phyloP scores from a whole-genome alignment of 2,888 invertebrate species.

The Phaonia tiefii region DNA sequence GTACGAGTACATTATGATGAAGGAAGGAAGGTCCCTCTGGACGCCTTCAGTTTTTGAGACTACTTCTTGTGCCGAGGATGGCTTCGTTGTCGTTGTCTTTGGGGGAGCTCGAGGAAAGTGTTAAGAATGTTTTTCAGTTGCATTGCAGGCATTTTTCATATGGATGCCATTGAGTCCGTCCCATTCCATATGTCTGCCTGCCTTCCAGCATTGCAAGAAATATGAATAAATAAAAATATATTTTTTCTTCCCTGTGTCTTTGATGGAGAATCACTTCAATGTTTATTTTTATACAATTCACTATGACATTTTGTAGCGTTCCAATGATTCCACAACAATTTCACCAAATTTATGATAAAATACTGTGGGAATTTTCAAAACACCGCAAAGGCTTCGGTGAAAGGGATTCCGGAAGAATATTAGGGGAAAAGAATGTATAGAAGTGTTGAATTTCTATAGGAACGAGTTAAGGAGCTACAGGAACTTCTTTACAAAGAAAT shows the following conservation, averaged over 20 bases:
- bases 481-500: no score
- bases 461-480: no score
- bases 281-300: slow-evolving; percentile 34
- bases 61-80: slow-evolving; percentile 36
- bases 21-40: not conserved
- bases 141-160: slow-evolving; percentile 55
- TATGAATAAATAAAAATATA: slow-evolving; percentile 24
- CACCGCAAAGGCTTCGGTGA: slow-evolving; percentile 2
- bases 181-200: not conserved
- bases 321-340: slow-evolving; percentile 36
- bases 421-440: not conserved
- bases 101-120: slow-evolving; percentile 27
- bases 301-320: not conserved
- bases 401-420: not conserved
- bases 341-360: slow-evolving; percentile 34
- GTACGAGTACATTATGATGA: no score
- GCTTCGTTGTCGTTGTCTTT: not conserved
- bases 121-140: slow-evolving; percentile 43
- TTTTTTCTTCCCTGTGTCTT: slow-evolving; percentile 3
- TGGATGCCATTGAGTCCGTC: not conserved
- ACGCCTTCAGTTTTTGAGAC: slow-evolving; percentile 48
- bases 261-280: not conserved
- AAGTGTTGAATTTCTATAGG: no score
- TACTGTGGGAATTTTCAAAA: slow-evolving; percentile 53
- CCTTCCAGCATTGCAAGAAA: no score